Conservation (phyloP, 2,888 invertebrate genomes). For the Melanchra persicariae region DNA sequence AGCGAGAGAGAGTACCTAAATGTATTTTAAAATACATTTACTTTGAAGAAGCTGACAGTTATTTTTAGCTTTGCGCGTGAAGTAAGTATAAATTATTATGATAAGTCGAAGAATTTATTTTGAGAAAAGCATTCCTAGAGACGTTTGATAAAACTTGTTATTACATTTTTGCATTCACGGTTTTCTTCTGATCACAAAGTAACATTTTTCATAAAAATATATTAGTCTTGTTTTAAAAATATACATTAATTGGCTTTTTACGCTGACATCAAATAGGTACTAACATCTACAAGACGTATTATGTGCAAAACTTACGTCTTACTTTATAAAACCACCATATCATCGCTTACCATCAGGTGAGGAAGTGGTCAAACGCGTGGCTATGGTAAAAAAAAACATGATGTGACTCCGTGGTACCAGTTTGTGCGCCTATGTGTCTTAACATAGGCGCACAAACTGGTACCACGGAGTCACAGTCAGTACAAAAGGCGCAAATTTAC, state of each 20-base stretch:
- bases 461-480: no score
- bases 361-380: no score
- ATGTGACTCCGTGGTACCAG: no score
- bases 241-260: no score
- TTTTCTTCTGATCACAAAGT: not conserved
- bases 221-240: not conserved
- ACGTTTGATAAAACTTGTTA: not conserved
- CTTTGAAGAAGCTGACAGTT: not conserved
- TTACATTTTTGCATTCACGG: not conserved
- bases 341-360: no score
- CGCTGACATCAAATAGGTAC: no score
- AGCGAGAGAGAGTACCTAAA: conserved; percentile 2
- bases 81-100: not conserved
- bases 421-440: no score
- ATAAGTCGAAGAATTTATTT: not conserved
- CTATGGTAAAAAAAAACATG: no score
- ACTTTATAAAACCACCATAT: no score
- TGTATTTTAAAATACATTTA: conserved; percentile 15
- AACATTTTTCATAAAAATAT: not conserved
- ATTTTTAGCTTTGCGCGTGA: conserved; percentile 11
- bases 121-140: not conserved
- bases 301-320: no score
- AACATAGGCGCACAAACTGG: no score
- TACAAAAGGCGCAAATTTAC: no score
- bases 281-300: not conserved